A percentile compares a stretch with the other conserved stretches of the same genome.
These are phyloP conservation scores for Drosophila conformis DNA, from an alignment of 2,888 invertebrate species.

Conservation along the genomic window DNA sequence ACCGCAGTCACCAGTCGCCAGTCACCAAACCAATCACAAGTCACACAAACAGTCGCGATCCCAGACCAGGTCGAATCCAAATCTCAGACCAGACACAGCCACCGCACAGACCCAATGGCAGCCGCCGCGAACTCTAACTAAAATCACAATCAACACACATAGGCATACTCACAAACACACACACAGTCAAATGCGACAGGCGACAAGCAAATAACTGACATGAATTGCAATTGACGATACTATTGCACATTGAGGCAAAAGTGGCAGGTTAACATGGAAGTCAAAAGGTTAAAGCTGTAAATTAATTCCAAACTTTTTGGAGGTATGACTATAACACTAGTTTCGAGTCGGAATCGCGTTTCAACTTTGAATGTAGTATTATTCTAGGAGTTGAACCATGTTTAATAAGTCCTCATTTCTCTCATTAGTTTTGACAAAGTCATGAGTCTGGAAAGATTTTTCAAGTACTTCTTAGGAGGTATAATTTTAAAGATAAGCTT, in stretches of 20 bases:
- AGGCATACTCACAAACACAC: slow-evolving; percentile 10
- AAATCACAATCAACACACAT: slow-evolving; percentile 49
- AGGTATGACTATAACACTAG: too few species aligned
- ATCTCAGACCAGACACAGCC: slow-evolving; percentile 20
- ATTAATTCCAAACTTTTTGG: not conserved
- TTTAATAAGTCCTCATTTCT: not conserved
- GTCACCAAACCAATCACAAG: slow-evolving; percentile 25
- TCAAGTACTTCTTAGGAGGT: not conserved
- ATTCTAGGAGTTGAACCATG: not conserved
- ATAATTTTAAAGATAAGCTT: not conserved
- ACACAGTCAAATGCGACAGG: slow-evolving; percentile 30
- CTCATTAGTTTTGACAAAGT: not conserved
- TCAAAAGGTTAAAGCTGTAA: not conserved
- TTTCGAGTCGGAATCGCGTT: not conserved
- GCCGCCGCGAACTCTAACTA: slow-evolving; percentile 57
- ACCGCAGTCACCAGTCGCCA: slow-evolving; percentile 53
- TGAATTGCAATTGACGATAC: slow-evolving; percentile 52
- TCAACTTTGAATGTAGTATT: not conserved
- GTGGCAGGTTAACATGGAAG: not conserved
- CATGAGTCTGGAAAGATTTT: not conserved
- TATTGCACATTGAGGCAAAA: slow-evolving; percentile 39
- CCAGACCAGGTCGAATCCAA: slow-evolving; percentile 44
- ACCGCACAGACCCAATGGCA: slow-evolving; percentile 45
- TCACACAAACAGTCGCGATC: slow-evolving; percentile 36
- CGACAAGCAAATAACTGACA: slow-evolving; percentile 48